These are phyloP conservation scores for Elaeidobius kamerunicus DNA, from an alignment of 2,888 invertebrate species.

Conservation along the genomic window DNA sequence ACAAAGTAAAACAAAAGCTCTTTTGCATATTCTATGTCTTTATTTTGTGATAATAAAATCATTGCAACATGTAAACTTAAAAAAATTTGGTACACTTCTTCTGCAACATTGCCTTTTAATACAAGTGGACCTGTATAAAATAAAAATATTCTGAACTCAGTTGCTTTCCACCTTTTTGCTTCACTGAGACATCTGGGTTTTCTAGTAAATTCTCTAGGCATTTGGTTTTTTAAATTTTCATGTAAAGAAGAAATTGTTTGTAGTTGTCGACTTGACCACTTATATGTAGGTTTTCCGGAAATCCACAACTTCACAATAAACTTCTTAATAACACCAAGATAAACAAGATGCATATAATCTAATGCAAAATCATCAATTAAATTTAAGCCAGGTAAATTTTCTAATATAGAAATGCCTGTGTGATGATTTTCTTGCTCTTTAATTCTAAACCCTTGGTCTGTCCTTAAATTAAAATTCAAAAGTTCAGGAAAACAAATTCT, in stretches of 20 bases:
- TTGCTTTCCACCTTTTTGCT: slow-evolving; percentile 10
- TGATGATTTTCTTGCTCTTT: background rate
- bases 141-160: slow-evolving; percentile 6
- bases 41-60: slow-evolving; percentile 7
- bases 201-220: slow-evolving; percentile 10
- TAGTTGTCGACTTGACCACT: background rate
- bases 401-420: background rate
- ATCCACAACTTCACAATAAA: background rate
- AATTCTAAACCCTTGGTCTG: no score
- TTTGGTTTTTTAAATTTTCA: background rate
- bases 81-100: slow-evolving; percentile 2
- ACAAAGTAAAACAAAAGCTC: slow-evolving; percentile 29
- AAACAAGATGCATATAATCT: background rate
- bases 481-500: slow-evolving; percentile 5
- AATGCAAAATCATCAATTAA: slow-evolving; percentile 1
- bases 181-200: slow-evolving; percentile 9
- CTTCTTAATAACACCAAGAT: background rate
- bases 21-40: slow-evolving; percentile 29
- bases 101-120: background rate
- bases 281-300: background rate
- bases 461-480: slow-evolving; percentile 1
- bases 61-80: slow-evolving; percentile 6
- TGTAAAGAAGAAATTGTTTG: background rate
- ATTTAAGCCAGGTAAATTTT: slow-evolving; percentile 2
- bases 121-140: slow-evolving; percentile 11